Evolutionary conservation across 1,140 invertebrate genomes (phyloP), one percentile per base, ranked within the genome.

Genomic region (Drosophila subpulchrella): DNA sequence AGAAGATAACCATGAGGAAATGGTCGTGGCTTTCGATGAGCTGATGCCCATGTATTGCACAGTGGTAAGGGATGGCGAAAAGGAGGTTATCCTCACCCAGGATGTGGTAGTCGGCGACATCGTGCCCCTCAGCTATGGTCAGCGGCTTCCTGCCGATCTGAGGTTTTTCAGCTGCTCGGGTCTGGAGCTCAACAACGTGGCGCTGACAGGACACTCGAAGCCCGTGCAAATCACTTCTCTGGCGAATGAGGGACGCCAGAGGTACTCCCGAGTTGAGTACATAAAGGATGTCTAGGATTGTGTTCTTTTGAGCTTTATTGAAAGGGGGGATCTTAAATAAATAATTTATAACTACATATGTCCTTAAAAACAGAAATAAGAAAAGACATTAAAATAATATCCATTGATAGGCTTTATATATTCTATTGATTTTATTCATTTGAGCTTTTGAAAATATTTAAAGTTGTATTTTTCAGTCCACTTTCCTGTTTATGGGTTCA

Each of bases 31-130:
- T 0, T 78, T 86, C 8, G 36, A 42, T 8, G 54, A 67, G 0
- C 12, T 85, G 0, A 67, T 65, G 70, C 82, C 83, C 27, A 63
- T 53, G 67, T 83, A 72, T n/a, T 88, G 83, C n/a, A 88, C 83
- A 7, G 83, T 88, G 0, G n/a, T 77, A 0, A 38, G 83, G 2
- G 76, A 80, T 17, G 61, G 76, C 0, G 41, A 20, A 0, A 83
- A 79, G 54, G 24, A 58, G 17, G 47, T 88, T 0, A 74, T 88
- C 3, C 46, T 53, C 13, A n/a, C 56, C 0, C 39, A 60, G 24
- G 46, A 73, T 8, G 20, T 88, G 15, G 83, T 88, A 0, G 2
- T 77, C 1, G 83, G 83, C 0, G 83, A 88, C 27, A 39, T 88
- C 1, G 13, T 88, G 0, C 27, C 54, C 13, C 46, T 88, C 7